Conservation (phyloP, 2,888 invertebrate genomes). For the Onchidella celtica region DNA sequence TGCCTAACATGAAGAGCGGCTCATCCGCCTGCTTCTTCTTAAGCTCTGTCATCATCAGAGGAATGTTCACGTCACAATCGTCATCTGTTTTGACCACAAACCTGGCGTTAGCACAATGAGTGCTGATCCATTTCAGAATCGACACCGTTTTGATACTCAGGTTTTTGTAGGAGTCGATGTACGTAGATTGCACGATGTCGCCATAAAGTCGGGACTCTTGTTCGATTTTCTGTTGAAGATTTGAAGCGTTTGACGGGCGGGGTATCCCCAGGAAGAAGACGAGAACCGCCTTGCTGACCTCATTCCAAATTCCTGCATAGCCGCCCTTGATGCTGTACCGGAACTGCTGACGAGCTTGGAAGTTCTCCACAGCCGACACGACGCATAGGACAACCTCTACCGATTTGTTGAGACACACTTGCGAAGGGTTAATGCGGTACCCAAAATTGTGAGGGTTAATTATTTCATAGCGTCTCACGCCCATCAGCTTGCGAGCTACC, state of each 20-base stretch:
- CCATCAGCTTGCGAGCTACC: neutral
- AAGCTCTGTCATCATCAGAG: constrained; percentile 31
- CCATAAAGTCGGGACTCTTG: constrained; percentile 20
- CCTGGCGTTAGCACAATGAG: constrained; percentile 5
- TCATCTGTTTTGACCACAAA: constrained; percentile 24
- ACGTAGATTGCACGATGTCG: constrained; percentile 26
- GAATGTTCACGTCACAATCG: constrained; percentile 37
- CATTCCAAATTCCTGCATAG: constrained; percentile 16
- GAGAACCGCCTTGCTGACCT: neutral
- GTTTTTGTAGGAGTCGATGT: constrained; percentile 17
- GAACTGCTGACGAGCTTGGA: neutral
- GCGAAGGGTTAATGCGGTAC: neutral
- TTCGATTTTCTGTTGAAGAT: neutral
- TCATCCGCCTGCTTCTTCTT: neutral
- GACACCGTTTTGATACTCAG: constrained; percentile 29
- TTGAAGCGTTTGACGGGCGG: neutral
- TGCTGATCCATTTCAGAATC: constrained; percentile 23
- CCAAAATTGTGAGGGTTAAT: neutral
- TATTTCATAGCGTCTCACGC: neutral
- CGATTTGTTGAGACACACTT: neutral
- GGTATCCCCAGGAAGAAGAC: constrained; percentile 20
- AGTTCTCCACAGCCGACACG: neutral
- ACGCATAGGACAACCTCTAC: constrained; percentile 18
- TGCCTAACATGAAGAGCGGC: constrained; percentile 24
- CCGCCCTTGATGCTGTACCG: constrained; percentile 1